These are phyloP conservation scores for Xenopus tropicalis DNA, from an alignment of 2,113 vertebrate species.

Conservation along the genomic window UCB_Xtro_10.0 CM004451.2:30361501-30362000, in stretches of 20 bases:
- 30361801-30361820: background rate
- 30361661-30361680: constrained; percentile 18
- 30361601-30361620: constrained; percentile 37
- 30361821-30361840: too few species aligned
- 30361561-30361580: constrained; percentile 15
- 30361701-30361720: background rate
- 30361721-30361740: background rate
- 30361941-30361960: too few species aligned
- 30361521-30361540: constrained; percentile 12
- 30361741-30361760: background rate
- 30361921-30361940: too few species aligned
- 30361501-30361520: constrained; percentile 22
- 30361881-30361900: too few species aligned
- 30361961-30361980: too few species aligned
- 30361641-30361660: constrained; percentile 31
- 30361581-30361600: constrained; percentile 39
- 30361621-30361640: constrained; percentile 40
- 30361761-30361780: background rate
- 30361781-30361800: background rate
- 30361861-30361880: too few species aligned
- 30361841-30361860: too few species aligned
- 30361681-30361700: constrained; percentile 22
- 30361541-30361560: constrained; percentile 21
- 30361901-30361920: too few species aligned
- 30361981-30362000: too few species aligned